Percentiles rank a stretch among this genome's conserved stretches.
phyloP scores from a whole-genome alignment of 2,113 vertebrate species.

The Phaethornis superciliosus region DNA sequence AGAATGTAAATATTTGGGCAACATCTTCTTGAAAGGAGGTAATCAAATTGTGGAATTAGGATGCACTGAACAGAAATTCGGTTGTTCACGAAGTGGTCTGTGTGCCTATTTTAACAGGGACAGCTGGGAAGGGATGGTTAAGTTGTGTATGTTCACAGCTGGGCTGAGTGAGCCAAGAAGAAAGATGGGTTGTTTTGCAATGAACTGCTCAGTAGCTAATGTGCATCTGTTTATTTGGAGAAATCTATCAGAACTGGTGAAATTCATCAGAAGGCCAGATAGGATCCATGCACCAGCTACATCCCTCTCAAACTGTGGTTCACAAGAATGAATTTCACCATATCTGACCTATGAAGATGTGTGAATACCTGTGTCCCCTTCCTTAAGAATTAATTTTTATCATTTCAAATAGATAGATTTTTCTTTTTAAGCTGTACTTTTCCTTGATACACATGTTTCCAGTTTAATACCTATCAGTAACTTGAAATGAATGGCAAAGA shows the following conservation, averaged over 20 bases:
- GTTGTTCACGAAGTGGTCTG: not conserved
- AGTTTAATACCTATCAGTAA: not conserved
- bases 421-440: not conserved
- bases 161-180: not conserved
- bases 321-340: slow-evolving; percentile 22
- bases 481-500: not conserved
- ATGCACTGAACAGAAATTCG: not conserved
- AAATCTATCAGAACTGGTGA: accelerated
- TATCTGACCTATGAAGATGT: not conserved
- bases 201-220: not conserved
- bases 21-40: not conserved
- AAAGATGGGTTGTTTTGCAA: not conserved
- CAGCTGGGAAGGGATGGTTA: not conserved
- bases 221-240: not conserved
- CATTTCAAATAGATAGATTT: slow-evolving; percentile 13
- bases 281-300: not conserved
- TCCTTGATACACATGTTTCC: slow-evolving; percentile 3
- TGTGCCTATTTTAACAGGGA: not conserved
- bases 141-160: not conserved
- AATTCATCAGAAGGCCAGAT: slow-evolving; percentile 7
- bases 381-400: slow-evolving; percentile 17
- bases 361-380: not conserved
- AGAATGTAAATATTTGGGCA: not conserved
- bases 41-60: not conserved
- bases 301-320: slow-evolving; percentile 7